Conservation (phyloP, 2,888 invertebrate genomes). For the Sisyra nigra region DNA sequence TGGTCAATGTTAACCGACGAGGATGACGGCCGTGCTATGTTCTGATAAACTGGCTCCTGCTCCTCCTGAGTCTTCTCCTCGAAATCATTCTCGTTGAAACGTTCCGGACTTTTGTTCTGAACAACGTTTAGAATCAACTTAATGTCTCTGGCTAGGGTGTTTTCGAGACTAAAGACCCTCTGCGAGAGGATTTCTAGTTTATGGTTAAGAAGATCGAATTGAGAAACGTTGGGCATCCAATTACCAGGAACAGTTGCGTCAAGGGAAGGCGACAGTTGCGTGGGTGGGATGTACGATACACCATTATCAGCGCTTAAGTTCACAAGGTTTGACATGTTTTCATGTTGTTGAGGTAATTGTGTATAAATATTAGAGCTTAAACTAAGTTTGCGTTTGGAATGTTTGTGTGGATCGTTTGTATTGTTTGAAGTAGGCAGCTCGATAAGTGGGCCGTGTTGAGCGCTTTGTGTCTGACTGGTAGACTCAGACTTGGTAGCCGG, state of each 20-base stretch:
- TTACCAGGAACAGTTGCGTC: neutral
- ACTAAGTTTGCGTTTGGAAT: slow-evolving; percentile 10
- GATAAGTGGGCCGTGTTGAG: slow-evolving; percentile 10
- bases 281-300: no score
- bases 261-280: no score
- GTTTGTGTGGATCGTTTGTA: slow-evolving; percentile 29
- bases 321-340: no score
- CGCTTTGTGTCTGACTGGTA: no score
- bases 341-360: slow-evolving; percentile 6
- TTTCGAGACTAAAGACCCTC: slow-evolving; percentile 54
- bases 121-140: slow-evolving; percentile 51
- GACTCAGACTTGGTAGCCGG: neutral
- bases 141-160: slow-evolving; percentile 56
- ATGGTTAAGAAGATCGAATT: slow-evolving; percentile 37
- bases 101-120: slow-evolving; percentile 24
- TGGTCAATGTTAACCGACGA: slow-evolving; percentile 2
- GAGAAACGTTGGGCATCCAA: slow-evolving; percentile 12
- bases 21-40: slow-evolving; percentile 1
- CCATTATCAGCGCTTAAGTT: no score
- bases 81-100: slow-evolving; percentile 14
- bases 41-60: slow-evolving; percentile 10
- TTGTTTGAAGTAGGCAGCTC: slow-evolving; percentile 20
- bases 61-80: slow-evolving; percentile 14
- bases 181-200: slow-evolving; percentile 53
- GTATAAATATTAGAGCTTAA: slow-evolving; percentile 7